Evolutionary conservation across 2,888 invertebrate species (phyloP).

Genomic region (Bellardia pandia): DNA sequence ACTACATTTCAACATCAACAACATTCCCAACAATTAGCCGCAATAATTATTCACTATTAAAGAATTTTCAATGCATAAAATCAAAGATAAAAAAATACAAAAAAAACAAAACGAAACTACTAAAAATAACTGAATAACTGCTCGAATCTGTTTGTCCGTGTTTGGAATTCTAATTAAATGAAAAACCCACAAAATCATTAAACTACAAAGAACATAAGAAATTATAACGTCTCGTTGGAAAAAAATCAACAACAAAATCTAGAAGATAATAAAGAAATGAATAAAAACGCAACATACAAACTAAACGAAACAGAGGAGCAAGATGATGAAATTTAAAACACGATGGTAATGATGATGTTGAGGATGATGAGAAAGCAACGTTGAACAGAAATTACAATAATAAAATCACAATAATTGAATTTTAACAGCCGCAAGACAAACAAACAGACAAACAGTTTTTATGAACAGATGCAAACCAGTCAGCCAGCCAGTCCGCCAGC

Average conservation of each 20-base stretch:
- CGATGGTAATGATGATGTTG: slow-evolving; percentile 19
- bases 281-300: slow-evolving; percentile 12
- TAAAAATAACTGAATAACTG: slow-evolving; percentile 59
- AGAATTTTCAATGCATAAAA: slow-evolving; percentile 61
- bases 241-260: slow-evolving; percentile 12
- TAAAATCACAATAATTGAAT: slow-evolving; percentile 68
- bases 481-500: neutral
- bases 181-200: slow-evolving; percentile 62
- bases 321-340: slow-evolving; percentile 37
- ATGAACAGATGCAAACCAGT: slow-evolving; percentile 8
- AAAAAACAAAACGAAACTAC: slow-evolving; percentile 41
- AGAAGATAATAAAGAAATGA: slow-evolving; percentile 14
- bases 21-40: slow-evolving; percentile 41
- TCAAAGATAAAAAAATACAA: slow-evolving; percentile 5
- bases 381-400: slow-evolving; percentile 56
- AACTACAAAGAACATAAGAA: slow-evolving; percentile 49
- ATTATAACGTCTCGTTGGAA: slow-evolving; percentile 39
- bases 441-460: slow-evolving; percentile 8
- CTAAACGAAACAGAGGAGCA: slow-evolving; percentile 15
- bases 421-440: slow-evolving; percentile 57
- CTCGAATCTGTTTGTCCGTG: slow-evolving; percentile 44
- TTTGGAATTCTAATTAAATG: slow-evolving; percentile 63
- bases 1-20: neutral
- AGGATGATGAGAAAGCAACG: slow-evolving; percentile 33
- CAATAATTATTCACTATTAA: slow-evolving; percentile 57